Base-by-base conservation (phyloP, 2,113 vertebrate genomes). In the Zosterops lateralis region DNA sequence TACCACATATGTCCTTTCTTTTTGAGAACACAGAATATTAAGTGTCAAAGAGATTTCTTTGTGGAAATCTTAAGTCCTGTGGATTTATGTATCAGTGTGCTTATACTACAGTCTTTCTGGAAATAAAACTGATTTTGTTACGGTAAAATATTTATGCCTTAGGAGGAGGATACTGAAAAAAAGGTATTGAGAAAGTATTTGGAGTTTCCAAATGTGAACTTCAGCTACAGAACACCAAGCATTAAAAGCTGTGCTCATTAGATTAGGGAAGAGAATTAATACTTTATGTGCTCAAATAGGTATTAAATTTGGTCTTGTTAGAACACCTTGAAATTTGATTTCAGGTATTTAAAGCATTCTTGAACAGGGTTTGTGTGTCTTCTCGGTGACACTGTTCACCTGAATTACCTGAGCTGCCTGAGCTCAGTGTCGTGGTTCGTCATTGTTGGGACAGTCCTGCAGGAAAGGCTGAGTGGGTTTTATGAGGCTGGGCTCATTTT, bases 211-310 rank as follows among this genome's bases (percentile, higher is more conserved):
- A 26, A 42, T 0, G 4, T 8, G 22, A 38, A 34, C 50, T 65
- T 75, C 0, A 14, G 12, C 32, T 87, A 1, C 2, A 3, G 38
- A 88, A 92, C 21, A 10, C 45, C 0, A 0, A 75, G 40, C 50
- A 20, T 44, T 81, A 13, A 62, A 67, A 58, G 31, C 65, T 74
- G 1, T 47, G 14, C 32, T 74, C 12, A 9, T 67, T 53, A 42
- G 38, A 17, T 82, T n/a, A 28, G 53, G 28, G 12, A 54, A 19
- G 40, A 65, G 12, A 78, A 90, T 75, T 8, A 75, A 54, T 57
- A 26, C 28, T 47, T 75, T 9, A 38, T 73, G 17, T 73, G 40
- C 50, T 38, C 47, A 50, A 68, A 31, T 12, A 60, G 2, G 0
- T 40, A 10, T 42, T 87, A 53, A n/a, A 31, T 68, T 45, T 65